Percentiles rank a stretch among this genome's conserved stretches.
Evolutionary conservation across 2,888 invertebrate species (phyloP).

Genomic region (Mythimna pallens): DNA sequence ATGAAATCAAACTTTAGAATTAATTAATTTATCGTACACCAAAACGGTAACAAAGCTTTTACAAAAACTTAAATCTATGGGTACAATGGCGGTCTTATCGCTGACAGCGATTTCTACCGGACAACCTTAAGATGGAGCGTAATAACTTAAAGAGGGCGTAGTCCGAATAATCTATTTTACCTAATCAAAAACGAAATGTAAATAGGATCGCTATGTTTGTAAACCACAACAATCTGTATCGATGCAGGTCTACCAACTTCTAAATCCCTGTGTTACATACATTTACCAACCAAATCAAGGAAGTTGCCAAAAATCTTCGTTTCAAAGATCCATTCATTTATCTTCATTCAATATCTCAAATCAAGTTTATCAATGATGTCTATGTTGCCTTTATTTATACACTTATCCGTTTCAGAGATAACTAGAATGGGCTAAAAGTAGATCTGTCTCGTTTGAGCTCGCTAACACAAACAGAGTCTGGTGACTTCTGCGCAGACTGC

Average conservation of each 20-base stretch:
- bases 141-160: too few relatives aligned
- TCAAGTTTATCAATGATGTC: neutral
- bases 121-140: too few relatives aligned
- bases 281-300: neutral
- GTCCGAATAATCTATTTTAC: neutral
- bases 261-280: neutral
- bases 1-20: too few relatives aligned
- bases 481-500: slow-evolving; percentile 22
- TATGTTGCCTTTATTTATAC: neutral
- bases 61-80: too few relatives aligned
- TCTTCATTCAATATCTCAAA: neutral
- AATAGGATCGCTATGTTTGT: neutral
- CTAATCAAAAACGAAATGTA: neutral
- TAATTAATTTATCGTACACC: too few relatives aligned
- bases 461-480: slow-evolving; percentile 19
- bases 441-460: slow-evolving; percentile 11
- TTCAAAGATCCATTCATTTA: neutral
- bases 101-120: too few relatives aligned
- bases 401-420: neutral
- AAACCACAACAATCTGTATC: neutral
- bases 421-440: slow-evolving; percentile 7
- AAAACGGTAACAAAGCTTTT: too few relatives aligned
- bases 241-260: neutral
- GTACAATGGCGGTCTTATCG: too few relatives aligned
- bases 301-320: too few relatives aligned